These are phyloP conservation scores for Flabesymbios commensalis DNA, from an alignment of 2,888 invertebrate species.

Conservation along the genomic window DNA sequence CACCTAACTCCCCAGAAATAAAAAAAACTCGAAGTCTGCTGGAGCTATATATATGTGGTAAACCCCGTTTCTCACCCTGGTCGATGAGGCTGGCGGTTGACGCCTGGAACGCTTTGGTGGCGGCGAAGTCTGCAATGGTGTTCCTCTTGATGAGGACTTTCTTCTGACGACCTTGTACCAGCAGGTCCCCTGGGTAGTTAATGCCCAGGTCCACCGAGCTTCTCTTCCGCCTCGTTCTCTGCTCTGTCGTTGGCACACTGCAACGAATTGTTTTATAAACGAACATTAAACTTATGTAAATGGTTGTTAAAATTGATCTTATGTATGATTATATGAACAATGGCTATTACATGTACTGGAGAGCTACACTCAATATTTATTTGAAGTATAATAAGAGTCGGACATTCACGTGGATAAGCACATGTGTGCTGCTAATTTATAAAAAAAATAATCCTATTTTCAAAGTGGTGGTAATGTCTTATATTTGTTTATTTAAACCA, in stretches of 20 bases:
- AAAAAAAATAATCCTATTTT: too few species aligned
- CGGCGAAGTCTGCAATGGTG: slow-evolving; percentile 58
- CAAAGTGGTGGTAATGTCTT: too few species aligned
- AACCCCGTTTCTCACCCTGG: slow-evolving; percentile 16
- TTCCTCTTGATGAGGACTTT: slow-evolving; percentile 51
- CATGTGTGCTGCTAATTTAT: too few species aligned
- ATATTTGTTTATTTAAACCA: too few species aligned
- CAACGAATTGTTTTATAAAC: not conserved
- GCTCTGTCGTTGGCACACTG: not conserved
- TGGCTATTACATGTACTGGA: too few species aligned
- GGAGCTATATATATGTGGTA: too few species aligned
- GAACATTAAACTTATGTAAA: not conserved
- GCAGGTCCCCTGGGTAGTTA: slow-evolving; percentile 57
- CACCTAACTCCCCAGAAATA: too few species aligned
- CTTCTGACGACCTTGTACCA: slow-evolving; percentile 39
- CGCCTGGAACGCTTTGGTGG: slow-evolving; percentile 39
- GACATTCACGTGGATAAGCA: too few species aligned
- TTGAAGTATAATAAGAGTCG: too few species aligned
- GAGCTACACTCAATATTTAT: too few species aligned
- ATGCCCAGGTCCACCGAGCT: slow-evolving; percentile 55
- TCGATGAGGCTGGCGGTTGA: slow-evolving; percentile 33
- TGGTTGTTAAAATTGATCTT: not conserved
- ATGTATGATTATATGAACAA: too few species aligned
- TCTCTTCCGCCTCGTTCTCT: slow-evolving; percentile 40
- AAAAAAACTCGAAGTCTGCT: too few species aligned